Evolutionary conservation across 2,888 invertebrate species (phyloP).

Genomic region (Ophion ellenae): DNA sequence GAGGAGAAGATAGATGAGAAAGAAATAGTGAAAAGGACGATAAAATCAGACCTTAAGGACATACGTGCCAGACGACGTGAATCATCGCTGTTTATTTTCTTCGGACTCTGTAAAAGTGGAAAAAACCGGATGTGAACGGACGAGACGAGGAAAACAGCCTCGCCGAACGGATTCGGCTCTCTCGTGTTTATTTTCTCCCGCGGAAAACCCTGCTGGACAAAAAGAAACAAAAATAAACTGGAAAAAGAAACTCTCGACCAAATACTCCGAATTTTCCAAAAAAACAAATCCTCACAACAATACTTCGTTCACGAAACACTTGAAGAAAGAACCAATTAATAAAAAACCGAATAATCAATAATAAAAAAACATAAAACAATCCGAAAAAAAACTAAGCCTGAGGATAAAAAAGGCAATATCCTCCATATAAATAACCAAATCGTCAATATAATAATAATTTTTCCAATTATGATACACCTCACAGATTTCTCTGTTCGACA

Average conservation of each 20-base stretch:
- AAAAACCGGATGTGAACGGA: slow-evolving; percentile 36
- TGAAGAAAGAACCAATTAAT: too few relatives aligned
- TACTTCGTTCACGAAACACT: too few relatives aligned
- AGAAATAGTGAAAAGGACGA: slow-evolving; percentile 7
- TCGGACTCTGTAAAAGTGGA: slow-evolving; percentile 18
- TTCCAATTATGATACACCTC: too few relatives aligned
- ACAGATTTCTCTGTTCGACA: too few relatives aligned
- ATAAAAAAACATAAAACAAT: too few relatives aligned
- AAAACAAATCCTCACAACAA: neutral
- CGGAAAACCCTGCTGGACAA: neutral
- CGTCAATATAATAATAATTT: neutral
- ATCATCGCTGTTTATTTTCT: slow-evolving; percentile 31
- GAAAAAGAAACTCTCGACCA: neutral
- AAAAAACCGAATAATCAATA: too few relatives aligned
- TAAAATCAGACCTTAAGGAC: slow-evolving; percentile 25
- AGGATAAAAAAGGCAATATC: neutral
- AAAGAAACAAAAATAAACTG: neutral
- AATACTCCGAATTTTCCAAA: neutral
- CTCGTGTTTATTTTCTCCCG: neutral
- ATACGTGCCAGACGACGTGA: neutral
- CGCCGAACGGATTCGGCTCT: neutral
- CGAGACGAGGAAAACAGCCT: neutral
- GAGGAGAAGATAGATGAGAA: slow-evolving; percentile 11
- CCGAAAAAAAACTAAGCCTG: neutral
- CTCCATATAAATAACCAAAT: neutral